Base-by-base conservation (phyloP, 2,797 vertebrate species). In the Todus mexicanus region DNA sequence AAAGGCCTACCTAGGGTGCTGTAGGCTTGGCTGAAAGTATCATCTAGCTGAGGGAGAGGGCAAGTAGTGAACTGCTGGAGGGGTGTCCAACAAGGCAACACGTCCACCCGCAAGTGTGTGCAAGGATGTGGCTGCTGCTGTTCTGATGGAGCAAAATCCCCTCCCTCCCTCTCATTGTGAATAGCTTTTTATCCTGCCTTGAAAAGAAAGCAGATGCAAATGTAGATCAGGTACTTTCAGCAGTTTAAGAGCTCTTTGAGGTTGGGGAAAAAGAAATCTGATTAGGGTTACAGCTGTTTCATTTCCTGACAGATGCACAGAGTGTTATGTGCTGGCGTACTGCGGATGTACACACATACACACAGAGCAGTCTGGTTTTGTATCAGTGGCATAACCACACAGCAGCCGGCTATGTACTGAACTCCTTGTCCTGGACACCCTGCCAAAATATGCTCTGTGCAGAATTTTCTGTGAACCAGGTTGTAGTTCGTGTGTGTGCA, bases 401-500 rank as follows among this genome's bases (percentile, higher is more conserved):
- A 75, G 94, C 94, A 93, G 95, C 93, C 96, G 27, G 89, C 95
- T 96, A 5, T 97, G 97, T 98, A 94, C 97, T 68, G 97, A 97
- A 97, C 97, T 97, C 91, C 96, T 94, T 98, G 98, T 98, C 95
- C 98, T 94, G 87, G 98, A 97, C 95, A 95, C 79, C 90, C 73
- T 96, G 98, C 97, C 98, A 98, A 97, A 96, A 87, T 79, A 80
- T 94, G 93, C 95, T 96, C 82, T 94, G 96, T 97, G 97, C 95
- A 97, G 92, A 89, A 87, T 96, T 97, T 97, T 91, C 95, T 94
- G 94, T 94, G 95, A 97, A 93, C 90, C 83, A 95, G 93, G 93
- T 96, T 93, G 92, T 80, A 86, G 94, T 25, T 15, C 50, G 93
- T 87, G 70, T 40, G n/a, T 40, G 10, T 37, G 94, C 86, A 91